Evolutionary conservation across 2,113 vertebrate species (phyloP).

Genomic region (Ranitomeya variabilis): DNA sequence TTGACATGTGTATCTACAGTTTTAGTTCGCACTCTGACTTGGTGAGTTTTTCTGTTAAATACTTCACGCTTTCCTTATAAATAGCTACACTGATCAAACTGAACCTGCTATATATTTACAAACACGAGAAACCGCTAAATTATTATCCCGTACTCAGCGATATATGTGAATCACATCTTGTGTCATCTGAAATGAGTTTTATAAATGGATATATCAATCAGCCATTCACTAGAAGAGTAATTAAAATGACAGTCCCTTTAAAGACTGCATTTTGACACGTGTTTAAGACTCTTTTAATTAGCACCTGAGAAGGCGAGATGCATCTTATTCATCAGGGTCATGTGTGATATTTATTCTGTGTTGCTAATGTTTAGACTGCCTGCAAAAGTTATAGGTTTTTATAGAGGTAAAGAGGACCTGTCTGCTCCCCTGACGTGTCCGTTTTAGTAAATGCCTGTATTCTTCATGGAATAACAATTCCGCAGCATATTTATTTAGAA

Average conservation of each 20-base stretch:
- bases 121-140: not conserved
- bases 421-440: too few species aligned
- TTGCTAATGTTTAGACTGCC: too few species aligned
- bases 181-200: not conserved
- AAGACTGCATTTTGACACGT: not conserved
- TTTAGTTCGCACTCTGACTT: not conserved
- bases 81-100: not conserved
- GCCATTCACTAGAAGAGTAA: not conserved
- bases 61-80: not conserved
- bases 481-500: too few species aligned
- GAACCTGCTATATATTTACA: not conserved
- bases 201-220: slow-evolving; percentile 33
- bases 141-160: not conserved
- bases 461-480: too few species aligned
- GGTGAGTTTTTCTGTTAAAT: not conserved
- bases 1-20: not conserved
- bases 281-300: slow-evolving; percentile 7
- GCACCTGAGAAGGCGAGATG: not conserved
- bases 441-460: too few species aligned
- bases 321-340: not conserved
- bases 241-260: slow-evolving; percentile 14
- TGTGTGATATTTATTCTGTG: not conserved
- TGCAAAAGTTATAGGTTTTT: too few species aligned
- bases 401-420: too few species aligned
- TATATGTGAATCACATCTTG: slow-evolving; percentile 2